Conservation (phyloP, 2,888 invertebrate genomes). For the Erebia epiphron region DNA sequence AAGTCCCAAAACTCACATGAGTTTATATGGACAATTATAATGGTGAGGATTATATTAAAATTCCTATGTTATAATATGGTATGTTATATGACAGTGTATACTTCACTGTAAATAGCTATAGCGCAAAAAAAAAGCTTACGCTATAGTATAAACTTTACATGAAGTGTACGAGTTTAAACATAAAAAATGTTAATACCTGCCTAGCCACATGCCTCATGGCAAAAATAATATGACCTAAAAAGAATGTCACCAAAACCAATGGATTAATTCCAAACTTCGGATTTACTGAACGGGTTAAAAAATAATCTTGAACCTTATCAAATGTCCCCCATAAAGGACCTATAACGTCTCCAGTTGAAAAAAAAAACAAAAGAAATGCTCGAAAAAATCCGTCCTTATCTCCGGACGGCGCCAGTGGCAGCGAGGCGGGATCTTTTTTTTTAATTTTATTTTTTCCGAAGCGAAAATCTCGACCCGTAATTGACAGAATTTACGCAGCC, state of each 20-base stretch:
- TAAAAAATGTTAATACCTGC: too few relatives aligned
- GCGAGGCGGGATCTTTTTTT: constrained; percentile 48
- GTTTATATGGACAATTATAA: too few relatives aligned
- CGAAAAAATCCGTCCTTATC: constrained; percentile 59
- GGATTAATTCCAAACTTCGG: constrained; percentile 34
- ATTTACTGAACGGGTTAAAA: constrained; percentile 49
- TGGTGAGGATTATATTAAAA: too few relatives aligned
- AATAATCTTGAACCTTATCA: constrained; percentile 54
- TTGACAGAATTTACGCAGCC: constrained; percentile 72
- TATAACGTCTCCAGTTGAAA: constrained; percentile 52
- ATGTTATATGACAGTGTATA: too few relatives aligned
- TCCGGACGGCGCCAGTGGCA: constrained; percentile 66
- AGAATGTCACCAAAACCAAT: constrained; percentile 9
- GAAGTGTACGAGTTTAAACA: too few relatives aligned
- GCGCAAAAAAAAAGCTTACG: too few relatives aligned
- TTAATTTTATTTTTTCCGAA: constrained; percentile 46
- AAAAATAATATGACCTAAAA: background rate
- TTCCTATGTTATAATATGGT: too few relatives aligned
- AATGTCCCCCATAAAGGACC: constrained; percentile 60
- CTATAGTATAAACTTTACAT: too few relatives aligned
- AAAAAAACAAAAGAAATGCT: constrained; percentile 56
- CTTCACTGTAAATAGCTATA: too few relatives aligned
- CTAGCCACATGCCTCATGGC: background rate
- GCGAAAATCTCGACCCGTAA: constrained; percentile 57
- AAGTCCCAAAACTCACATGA: too few relatives aligned